These are phyloP conservation scores for Chaetura pelagica DNA, from an alignment of 2,113 vertebrate genomes.

Conservation along the genomic window DNA sequence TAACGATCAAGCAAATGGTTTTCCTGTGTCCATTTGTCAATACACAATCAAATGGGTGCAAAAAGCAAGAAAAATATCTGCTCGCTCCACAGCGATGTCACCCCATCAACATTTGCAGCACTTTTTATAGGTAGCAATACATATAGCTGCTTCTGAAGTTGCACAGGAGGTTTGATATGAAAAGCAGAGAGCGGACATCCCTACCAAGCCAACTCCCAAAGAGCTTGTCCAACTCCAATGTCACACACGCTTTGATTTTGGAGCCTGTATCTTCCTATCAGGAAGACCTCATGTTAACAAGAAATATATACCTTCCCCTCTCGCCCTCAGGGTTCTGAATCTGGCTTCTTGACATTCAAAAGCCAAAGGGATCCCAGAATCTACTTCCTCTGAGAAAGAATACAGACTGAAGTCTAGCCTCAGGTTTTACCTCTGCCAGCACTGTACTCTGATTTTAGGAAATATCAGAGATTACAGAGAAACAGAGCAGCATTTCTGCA, in stretches of 20 bases:
- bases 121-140: background rate
- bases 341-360: slow-evolving; percentile 31
- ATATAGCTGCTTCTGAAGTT: background rate
- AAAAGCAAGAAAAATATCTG: background rate
- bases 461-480: background rate
- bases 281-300: slow-evolving; percentile 59
- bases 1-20: background rate
- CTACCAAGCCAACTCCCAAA: background rate
- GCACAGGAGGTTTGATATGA: background rate
- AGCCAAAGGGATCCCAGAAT: slow-evolving; percentile 68
- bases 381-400: slow-evolving; percentile 67
- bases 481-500: background rate
- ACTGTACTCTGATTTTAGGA: background rate
- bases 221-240: background rate
- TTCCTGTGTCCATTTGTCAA: background rate
- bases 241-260: slow-evolving; percentile 30
- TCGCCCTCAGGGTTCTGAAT: slow-evolving; percentile 25
- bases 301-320: slow-evolving; percentile 47
- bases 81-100: background rate
- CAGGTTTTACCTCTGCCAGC: slow-evolving; percentile 67
- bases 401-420: slow-evolving; percentile 68
- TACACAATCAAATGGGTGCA: background rate
- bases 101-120: background rate
- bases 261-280: slow-evolving; percentile 51
- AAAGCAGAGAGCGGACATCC: background rate